These are phyloP conservation scores for Copsychus sechellarum DNA, from an alignment of 2,113 vertebrate genomes.

Conservation along the genomic window DNA sequence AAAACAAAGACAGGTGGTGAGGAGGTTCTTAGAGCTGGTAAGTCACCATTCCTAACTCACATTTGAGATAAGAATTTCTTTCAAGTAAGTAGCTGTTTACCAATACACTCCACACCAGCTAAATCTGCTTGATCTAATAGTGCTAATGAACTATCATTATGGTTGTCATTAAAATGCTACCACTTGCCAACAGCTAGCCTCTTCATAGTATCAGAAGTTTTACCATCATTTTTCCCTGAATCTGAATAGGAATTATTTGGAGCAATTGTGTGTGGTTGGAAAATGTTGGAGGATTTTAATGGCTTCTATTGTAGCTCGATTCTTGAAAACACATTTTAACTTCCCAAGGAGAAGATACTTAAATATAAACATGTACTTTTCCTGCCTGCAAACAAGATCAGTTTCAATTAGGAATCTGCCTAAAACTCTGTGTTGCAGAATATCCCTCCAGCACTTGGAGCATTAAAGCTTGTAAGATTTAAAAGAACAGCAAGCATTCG, in stretches of 20 bases:
- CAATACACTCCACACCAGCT: neutral
- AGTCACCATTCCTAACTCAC: slow-evolving; percentile 58
- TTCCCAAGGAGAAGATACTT: neutral
- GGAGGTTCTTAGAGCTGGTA: slow-evolving; percentile 91
- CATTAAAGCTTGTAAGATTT: neutral
- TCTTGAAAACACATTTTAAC: slow-evolving; percentile 29
- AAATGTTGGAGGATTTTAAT: neutral
- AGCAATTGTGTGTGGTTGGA: slow-evolving; percentile 20
- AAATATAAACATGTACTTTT: slow-evolving; percentile 34
- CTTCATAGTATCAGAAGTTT: neutral
- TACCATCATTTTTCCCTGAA: neutral
- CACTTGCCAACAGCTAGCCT: neutral
- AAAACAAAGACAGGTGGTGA: slow-evolving; percentile 92
- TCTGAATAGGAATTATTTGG: slow-evolving; percentile 47
- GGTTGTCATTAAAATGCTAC: slow-evolving; percentile 13
- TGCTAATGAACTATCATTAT: neutral
- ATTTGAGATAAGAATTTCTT: neutral
- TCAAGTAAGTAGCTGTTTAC: neutral
- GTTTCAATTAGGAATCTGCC: slow-evolving; percentile 30
- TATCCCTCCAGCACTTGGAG: neutral
- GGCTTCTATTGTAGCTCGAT: slow-evolving; percentile 21
- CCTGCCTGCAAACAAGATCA: slow-evolving; percentile 15
- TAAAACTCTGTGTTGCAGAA: neutral
- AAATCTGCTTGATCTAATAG: neutral
- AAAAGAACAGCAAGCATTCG: neutral